phyloP scores from a whole-genome alignment of 1,140 invertebrate genomes.

The Pogonomyrmex californicus region DNA sequence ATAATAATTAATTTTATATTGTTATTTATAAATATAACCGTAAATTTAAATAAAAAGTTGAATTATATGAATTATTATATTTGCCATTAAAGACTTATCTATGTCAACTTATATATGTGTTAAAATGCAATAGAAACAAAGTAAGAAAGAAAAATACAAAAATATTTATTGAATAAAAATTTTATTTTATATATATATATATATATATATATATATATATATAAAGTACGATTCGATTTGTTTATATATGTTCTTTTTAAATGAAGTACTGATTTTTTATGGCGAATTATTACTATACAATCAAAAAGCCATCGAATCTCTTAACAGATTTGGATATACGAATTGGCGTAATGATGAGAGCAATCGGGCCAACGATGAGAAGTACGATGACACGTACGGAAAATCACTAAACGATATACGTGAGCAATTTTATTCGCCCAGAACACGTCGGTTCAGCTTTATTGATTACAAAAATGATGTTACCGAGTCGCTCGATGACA shows the following conservation, averaged over 20 bases:
- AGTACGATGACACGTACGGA: conserved; percentile 26
- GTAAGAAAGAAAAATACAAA: background rate
- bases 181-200: background rate
- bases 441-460: conserved; percentile 57
- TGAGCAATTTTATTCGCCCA: conserved; percentile 50
- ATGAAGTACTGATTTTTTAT: conserved; percentile 15
- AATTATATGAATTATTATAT: background rate
- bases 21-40: background rate
- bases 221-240: too few relatives aligned
- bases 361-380: conserved; percentile 33
- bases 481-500: conserved; percentile 30
- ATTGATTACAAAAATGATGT: conserved; percentile 43
- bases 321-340: conserved; percentile 6
- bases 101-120: too few relatives aligned
- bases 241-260: too few relatives aligned
- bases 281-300: background rate
- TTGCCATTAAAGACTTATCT: background rate
- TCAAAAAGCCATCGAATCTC: background rate
- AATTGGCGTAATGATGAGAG: conserved; percentile 10
- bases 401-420: conserved; percentile 25
- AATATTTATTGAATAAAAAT: background rate
- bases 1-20: conserved; percentile 17
- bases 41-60: conserved; percentile 9
- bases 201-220: too few relatives aligned
- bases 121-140: background rate